Base-by-base conservation (phyloP, 2,797 vertebrate genomes). In the Orestias chungarensis region DNA sequence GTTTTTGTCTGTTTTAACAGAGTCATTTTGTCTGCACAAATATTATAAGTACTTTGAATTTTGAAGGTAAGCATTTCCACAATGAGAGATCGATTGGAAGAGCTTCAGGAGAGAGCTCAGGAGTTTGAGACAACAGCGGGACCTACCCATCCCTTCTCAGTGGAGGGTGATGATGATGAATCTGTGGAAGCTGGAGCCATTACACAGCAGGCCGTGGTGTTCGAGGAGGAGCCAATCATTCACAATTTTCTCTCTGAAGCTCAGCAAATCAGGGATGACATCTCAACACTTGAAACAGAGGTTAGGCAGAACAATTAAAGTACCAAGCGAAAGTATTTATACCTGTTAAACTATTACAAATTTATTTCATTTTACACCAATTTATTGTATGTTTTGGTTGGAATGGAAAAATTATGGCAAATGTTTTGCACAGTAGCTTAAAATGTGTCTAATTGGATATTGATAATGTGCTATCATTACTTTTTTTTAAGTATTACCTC, bases 11-110 rank as follows among this genome's bases (percentile, higher is more conserved):
- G 79, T 70, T 0, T 61, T 62, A 75, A 31, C 70, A 78, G 76
- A 1, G 2, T 65, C 66, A 38, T 71, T 35, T 71, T 43, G 15
- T 68, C 77, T 76, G 42, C 20, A 11, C 9, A 38, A 71, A 17
- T n/a, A 38, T 31, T 33, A 68, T 12, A 35, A 5, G 40, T 11
- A 18, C 33, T 62, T 43, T 59, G 62, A 54, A 29, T 68, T 42
- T 64, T n/a, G 71, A 65, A 44, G 75, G 49, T 70, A 66, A 23
- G 14, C 15, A 33, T 47, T 46, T 75, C 66, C 65, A 86, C 55
- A 31, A 95, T 99, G 97, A 98, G 78, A 91, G 97, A 99, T 76
- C 95, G 97, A 20, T 91, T 99, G 83, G 94, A 96, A 73, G 97
- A 99, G 86, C 79, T 99, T 71, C 96, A 89, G 83, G 89, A 95